These are phyloP conservation scores for Allophyes oxyacanthae DNA, from an alignment of 2,888 invertebrate species.

Conservation along the genomic window DNA sequence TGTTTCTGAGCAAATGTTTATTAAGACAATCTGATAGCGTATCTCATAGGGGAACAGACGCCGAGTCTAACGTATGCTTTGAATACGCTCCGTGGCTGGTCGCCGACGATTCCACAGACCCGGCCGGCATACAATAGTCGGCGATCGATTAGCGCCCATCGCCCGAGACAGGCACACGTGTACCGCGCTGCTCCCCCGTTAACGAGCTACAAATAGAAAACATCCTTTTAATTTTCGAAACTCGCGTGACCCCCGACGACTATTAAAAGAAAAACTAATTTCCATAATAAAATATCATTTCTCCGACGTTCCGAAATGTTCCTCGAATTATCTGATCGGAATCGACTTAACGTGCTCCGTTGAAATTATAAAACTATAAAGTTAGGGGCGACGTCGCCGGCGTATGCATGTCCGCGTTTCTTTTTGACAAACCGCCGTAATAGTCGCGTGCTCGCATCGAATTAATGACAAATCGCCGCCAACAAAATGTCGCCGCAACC, in stretches of 20 bases:
- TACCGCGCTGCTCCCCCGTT: constrained; percentile 63
- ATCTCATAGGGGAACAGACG: constrained; percentile 81
- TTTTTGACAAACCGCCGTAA: constrained; percentile 84
- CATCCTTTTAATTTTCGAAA: constrained; percentile 75
- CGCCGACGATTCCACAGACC: constrained; percentile 57
- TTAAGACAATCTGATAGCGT: constrained; percentile 87
- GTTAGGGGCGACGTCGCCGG: constrained; percentile 84
- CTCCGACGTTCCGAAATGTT: constrained; percentile 66
- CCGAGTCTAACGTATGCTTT: constrained; percentile 82
- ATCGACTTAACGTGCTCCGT: constrained; percentile 84
- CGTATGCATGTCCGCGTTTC: constrained; percentile 81
- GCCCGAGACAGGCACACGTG: constrained; percentile 61
- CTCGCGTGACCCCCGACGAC: constrained; percentile 81
- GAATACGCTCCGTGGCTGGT: constrained; percentile 67
- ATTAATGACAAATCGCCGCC: constrained; percentile 85
- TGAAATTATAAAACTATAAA: constrained; percentile 87
- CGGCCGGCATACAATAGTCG: constrained; percentile 75
- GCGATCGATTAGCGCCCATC: constrained; percentile 81
- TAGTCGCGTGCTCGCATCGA: constrained; percentile 85
- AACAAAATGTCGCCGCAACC: constrained; percentile 82
- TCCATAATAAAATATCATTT: constrained; percentile 84
- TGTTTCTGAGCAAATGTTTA: constrained; percentile 86
- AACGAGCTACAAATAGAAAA: constrained; percentile 77
- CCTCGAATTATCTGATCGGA: constrained; percentile 82
- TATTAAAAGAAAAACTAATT: constrained; percentile 88